phyloP scores from a whole-genome alignment of 2,888 invertebrate genomes.

The Leucophenga maculata region DNA sequence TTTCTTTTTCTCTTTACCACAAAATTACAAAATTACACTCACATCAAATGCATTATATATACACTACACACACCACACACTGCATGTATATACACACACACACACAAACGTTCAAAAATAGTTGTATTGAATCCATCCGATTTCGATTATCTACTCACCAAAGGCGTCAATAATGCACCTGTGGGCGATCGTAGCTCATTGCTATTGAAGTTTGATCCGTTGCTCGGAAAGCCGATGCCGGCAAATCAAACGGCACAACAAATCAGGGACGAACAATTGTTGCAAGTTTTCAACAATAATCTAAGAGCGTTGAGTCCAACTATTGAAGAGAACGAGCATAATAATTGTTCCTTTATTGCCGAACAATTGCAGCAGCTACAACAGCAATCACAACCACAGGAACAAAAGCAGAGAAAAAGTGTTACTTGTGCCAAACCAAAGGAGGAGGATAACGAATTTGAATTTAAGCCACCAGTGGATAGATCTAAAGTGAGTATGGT shows the following conservation, averaged over 20 bases:
- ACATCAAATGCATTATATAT: not conserved
- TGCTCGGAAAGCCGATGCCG: constrained; percentile 68
- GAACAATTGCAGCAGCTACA: constrained; percentile 40
- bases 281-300: constrained; percentile 22
- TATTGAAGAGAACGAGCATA: constrained; percentile 68
- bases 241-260: constrained; percentile 52
- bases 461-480: constrained; percentile 50
- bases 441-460: constrained; percentile 38
- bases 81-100: constrained; percentile 3
- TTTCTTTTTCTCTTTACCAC: not conserved
- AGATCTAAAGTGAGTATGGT: constrained; percentile 50
- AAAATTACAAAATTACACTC: not conserved
- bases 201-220: constrained; percentile 71
- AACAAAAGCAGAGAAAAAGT: constrained; percentile 28
- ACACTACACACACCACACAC: not conserved
- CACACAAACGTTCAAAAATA: constrained; percentile 42
- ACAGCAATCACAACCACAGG: constrained; percentile 34
- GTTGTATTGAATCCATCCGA: constrained; percentile 71
- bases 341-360: constrained; percentile 55
- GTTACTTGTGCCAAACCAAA: constrained; percentile 53
- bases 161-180: constrained; percentile 66
- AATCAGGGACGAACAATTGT: constrained; percentile 38
- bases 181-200: constrained; percentile 69
- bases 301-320: constrained; percentile 63
- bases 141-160: constrained; percentile 71